These are phyloP conservation scores for Lordiphosa stackelbergi DNA, from an alignment of 1,140 invertebrate species.

Conservation along the genomic window DNA sequence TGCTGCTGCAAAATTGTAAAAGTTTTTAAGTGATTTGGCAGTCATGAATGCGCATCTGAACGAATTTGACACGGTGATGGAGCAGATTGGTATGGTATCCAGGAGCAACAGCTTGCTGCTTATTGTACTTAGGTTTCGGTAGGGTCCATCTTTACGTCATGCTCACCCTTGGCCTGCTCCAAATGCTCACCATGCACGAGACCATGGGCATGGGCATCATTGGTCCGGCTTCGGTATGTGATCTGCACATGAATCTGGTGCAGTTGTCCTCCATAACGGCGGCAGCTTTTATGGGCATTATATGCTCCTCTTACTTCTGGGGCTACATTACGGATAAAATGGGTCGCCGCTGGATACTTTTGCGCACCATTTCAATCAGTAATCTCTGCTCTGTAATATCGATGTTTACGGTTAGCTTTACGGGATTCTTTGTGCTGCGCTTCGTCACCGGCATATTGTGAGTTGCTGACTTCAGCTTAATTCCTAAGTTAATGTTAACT, in stretches of 20 bases:
- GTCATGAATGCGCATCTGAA: constrained; percentile 15
- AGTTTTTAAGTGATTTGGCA: neutral
- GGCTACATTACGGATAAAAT: constrained; percentile 83
- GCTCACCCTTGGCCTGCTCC: constrained; percentile 48
- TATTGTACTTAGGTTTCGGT: constrained; percentile 33
- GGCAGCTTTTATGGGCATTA: constrained; percentile 77
- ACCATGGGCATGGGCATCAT: constrained; percentile 61
- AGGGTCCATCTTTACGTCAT: constrained; percentile 44
- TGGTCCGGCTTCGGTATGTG: constrained; percentile 65
- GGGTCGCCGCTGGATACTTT: constrained; percentile 80
- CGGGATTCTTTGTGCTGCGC: constrained; percentile 39
- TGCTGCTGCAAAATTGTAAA: neutral
- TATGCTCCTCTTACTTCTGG: constrained; percentile 81
- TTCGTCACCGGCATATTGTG: constrained; percentile 56
- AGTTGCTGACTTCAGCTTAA: constrained; percentile 15
- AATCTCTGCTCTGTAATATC: constrained; percentile 42
- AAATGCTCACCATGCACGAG: constrained; percentile 62
- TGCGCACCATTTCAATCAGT: constrained; percentile 52
- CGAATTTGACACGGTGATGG: constrained; percentile 50
- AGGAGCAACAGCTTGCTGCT: neutral
- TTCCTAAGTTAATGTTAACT: neutral
- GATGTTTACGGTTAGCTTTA: constrained; percentile 50
- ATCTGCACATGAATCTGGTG: constrained; percentile 61
- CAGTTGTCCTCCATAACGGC: constrained; percentile 64
- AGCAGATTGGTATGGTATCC: constrained; percentile 36